These are phyloP conservation scores for Xestia sexstrigata DNA, from an alignment of 2,888 invertebrate genomes.

Conservation along the genomic window DNA sequence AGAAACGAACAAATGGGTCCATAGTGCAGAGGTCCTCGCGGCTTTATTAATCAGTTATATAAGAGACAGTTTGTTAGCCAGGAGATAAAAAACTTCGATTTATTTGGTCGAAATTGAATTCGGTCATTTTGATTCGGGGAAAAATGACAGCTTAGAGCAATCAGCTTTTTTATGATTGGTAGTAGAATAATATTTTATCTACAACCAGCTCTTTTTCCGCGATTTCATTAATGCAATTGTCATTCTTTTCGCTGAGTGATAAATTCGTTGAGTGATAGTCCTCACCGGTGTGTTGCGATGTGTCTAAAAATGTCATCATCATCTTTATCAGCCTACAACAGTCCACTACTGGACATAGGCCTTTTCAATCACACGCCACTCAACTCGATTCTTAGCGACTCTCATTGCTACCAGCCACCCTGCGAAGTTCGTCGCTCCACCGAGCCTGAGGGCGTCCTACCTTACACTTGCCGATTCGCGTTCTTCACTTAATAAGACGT, in stretches of 20 bases:
- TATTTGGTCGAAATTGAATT: conserved; percentile 52
- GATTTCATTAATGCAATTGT: background rate
- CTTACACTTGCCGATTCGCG: no score
- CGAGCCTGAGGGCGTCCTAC: no score
- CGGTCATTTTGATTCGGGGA: conserved; percentile 8
- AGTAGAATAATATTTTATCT: background rate
- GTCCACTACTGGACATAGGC: no score
- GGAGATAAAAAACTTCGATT: conserved; percentile 48
- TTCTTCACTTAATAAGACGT: no score
- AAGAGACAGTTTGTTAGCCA: conserved; percentile 52
- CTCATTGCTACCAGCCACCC: no score
- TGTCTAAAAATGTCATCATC: no score
- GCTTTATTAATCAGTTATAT: conserved; percentile 70
- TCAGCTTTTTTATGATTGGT: background rate
- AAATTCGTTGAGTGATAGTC: background rate
- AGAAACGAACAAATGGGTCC: conserved; percentile 68
- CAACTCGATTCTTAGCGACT: no score
- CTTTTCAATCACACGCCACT: no score
- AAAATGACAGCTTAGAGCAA: conserved; percentile 5
- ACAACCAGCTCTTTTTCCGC: background rate
- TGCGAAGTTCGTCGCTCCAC: no score
- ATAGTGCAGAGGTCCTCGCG: conserved; percentile 63
- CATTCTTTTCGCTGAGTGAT: background rate
- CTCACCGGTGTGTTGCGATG: background rate
- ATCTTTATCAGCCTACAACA: no score